phyloP scores from a whole-genome alignment of 2,113 vertebrate species.

The Ptilorrhoa leucosticta region DNA sequence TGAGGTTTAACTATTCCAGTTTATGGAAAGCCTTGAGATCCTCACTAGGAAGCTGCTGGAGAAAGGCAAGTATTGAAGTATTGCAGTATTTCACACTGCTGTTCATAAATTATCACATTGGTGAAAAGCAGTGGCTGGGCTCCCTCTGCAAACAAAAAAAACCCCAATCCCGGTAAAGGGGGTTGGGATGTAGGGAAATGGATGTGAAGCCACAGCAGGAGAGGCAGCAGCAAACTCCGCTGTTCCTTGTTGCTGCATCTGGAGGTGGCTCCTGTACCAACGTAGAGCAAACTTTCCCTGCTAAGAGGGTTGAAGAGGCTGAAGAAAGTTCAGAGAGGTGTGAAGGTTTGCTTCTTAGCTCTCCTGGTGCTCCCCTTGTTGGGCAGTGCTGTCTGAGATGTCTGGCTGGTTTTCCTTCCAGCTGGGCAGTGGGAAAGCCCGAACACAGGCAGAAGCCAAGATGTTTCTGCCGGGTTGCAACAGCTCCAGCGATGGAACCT shows the following conservation, averaged over 20 bases:
- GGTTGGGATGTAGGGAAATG: neutral
- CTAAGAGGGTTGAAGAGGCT: neutral
- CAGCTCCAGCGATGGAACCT: neutral
- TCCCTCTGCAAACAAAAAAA: neutral
- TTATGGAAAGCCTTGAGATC: neutral
- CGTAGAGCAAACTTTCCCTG: rapidly evolving
- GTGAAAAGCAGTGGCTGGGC: neutral
- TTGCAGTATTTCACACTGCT: neutral
- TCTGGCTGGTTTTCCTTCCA: neutral
- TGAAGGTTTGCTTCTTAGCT: neutral
- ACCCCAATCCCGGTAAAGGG: rapidly evolving
- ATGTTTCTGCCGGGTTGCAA: neutral
- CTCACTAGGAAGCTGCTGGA: neutral
- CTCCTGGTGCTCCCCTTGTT: neutral
- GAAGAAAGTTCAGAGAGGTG: neutral
- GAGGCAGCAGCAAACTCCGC: neutral
- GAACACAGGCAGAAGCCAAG: rapidly evolving
- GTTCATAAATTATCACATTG: neutral
- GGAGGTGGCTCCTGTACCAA: neutral
- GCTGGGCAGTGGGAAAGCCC: neutral
- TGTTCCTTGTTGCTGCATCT: neutral
- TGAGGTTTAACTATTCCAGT: neutral
- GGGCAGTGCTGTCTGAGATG: neutral
- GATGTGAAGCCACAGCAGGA: neutral
- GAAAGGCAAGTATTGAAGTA: neutral